Conservation (phyloP, 2,888 invertebrate species). For the Idaea biselata region DNA sequence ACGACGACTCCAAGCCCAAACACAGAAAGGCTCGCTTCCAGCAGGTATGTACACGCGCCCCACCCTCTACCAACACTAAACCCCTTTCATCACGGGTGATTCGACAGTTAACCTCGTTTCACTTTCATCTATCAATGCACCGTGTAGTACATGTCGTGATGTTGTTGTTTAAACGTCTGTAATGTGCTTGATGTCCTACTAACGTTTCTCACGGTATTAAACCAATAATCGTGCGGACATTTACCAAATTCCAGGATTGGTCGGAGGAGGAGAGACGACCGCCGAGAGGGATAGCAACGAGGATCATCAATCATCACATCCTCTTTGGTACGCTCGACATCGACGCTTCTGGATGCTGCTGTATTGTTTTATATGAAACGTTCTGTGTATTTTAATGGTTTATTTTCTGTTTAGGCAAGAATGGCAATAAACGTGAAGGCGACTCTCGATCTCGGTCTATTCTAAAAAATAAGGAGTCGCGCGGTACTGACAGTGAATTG, state of each 20-base stretch:
- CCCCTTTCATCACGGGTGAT: neutral
- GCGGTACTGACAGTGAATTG: constrained; percentile 78
- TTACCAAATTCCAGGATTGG: constrained; percentile 66
- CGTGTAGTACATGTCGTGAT: neutral
- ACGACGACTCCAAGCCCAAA: constrained; percentile 83
- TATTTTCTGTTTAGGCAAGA: constrained; percentile 59
- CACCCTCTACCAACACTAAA: neutral
- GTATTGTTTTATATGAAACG: constrained; percentile 13
- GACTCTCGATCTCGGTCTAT: constrained; percentile 75
- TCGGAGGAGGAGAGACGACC: constrained; percentile 76
- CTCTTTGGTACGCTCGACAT: constrained; percentile 63
- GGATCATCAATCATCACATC: constrained; percentile 79
- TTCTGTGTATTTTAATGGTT: neutral
- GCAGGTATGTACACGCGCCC: constrained; percentile 78
- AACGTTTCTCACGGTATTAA: constrained; percentile 7
- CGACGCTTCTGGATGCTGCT: constrained; percentile 9
- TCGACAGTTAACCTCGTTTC: neutral
- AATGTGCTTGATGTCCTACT: constrained; percentile 20
- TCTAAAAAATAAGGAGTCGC: constrained; percentile 76
- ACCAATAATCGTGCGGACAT: constrained; percentile 8
- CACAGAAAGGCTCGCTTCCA: constrained; percentile 93
- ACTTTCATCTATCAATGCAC: neutral
- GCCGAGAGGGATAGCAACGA: constrained; percentile 77
- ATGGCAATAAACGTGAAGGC: constrained; percentile 71
- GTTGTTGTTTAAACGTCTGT: neutral